Conservation (phyloP, 2,888 invertebrate species). For the Aricia artaxerxes region DNA sequence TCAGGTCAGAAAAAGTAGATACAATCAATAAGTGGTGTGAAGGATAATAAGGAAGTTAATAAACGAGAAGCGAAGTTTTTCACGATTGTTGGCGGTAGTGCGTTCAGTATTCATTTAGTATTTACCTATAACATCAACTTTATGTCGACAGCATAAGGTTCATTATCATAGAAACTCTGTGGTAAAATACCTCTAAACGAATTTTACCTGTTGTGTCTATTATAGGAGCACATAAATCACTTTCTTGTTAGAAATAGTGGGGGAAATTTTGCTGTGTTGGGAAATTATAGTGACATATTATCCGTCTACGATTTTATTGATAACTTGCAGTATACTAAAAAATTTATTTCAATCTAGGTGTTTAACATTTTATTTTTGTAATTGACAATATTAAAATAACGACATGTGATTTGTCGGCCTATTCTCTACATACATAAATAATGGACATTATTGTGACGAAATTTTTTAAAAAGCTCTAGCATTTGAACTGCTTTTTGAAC, state of each 20-base stretch:
- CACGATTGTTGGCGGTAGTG: not conserved
- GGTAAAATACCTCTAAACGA: too few relatives aligned
- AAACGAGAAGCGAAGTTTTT: not conserved
- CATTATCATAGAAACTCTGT: too few relatives aligned
- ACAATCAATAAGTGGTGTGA: not conserved
- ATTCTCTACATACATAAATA: too few relatives aligned
- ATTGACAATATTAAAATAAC: too few relatives aligned
- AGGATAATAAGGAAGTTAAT: not conserved
- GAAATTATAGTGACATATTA: not conserved
- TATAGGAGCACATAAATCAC: slow-evolving; percentile 1
- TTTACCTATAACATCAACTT: too few relatives aligned
- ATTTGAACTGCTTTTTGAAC: too few relatives aligned
- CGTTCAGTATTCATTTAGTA: too few relatives aligned
- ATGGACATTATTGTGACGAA: too few relatives aligned
- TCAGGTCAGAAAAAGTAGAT: too few relatives aligned
- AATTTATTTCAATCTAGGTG: not conserved
- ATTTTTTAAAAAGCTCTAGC: too few relatives aligned
- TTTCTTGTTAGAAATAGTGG: not conserved
- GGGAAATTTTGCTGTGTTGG: not conserved
- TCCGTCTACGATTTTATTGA: not conserved
- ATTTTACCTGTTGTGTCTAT: slow-evolving; percentile 1
- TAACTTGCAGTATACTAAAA: not conserved
- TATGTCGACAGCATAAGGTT: too few relatives aligned
- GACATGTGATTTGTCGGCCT: too few relatives aligned
- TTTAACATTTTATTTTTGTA: not conserved